Evolutionary conservation across 2,797 vertebrate genomes (phyloP).

Genomic region (Falco novaeseelandiae): DNA sequence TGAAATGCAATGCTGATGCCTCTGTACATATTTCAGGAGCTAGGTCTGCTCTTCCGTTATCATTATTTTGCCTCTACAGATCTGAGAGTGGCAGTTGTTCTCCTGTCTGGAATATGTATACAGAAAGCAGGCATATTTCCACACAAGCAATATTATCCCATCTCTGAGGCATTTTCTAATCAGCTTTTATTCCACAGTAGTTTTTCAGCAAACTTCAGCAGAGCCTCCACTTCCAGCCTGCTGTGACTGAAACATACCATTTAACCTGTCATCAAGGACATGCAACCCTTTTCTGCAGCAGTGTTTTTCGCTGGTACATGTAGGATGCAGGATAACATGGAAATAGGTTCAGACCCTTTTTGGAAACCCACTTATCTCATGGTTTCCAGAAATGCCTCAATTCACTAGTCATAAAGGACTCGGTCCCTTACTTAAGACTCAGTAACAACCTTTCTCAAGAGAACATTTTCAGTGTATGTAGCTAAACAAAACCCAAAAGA

Average conservation of each 20-base stretch:
- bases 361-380: not conserved
- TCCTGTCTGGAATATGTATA: not conserved
- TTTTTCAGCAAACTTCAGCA: not conserved
- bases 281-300: not conserved
- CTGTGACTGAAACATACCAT: not conserved
- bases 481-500: not conserved
- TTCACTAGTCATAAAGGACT: not conserved
- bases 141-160: not conserved
- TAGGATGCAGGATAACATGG: not conserved
- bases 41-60: not conserved
- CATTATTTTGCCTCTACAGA: not conserved
- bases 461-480: not conserved
- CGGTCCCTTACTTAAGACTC: not conserved
- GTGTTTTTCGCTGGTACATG: not conserved
- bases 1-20: not conserved
- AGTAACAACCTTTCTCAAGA: not conserved
- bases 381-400: not conserved
- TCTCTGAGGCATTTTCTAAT: not conserved
- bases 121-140: not conserved
- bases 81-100: not conserved
- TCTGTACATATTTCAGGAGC: not conserved
- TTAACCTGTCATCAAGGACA: not conserved
- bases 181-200: not conserved
- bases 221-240: not conserved
- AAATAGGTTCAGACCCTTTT: not conserved